These are phyloP conservation scores for Phalanger gymnotis DNA, from an alignment of 2,797 vertebrate genomes.

Conservation along the genomic window DNA sequence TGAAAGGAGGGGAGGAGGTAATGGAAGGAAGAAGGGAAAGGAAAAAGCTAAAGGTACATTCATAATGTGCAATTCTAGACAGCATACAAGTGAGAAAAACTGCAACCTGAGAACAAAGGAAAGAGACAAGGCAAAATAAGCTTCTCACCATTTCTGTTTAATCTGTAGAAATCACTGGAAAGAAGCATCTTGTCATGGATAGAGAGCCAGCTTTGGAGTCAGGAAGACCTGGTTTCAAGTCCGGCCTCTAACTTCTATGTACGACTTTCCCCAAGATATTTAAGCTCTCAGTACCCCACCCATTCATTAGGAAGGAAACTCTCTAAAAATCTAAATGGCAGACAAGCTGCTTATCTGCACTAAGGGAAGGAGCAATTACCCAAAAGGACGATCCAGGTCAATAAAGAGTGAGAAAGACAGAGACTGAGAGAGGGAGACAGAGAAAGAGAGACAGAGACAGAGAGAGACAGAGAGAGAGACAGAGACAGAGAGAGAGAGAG, in stretches of 20 bases:
- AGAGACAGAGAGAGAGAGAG: too few relatives aligned
- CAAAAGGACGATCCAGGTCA: background rate
- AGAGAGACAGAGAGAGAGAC: background rate
- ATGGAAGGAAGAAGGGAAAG: conserved; percentile 30
- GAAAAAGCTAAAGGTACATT: conserved; percentile 32
- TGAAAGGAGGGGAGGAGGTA: background rate
- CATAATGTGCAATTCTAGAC: background rate
- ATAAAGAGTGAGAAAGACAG: background rate
- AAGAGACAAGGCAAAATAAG: conserved; percentile 17
- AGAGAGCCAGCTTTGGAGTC: background rate
- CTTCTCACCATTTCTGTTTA: background rate
- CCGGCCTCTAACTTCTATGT: background rate
- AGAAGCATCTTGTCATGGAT: background rate
- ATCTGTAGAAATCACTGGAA: background rate
- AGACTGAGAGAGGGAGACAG: background rate
- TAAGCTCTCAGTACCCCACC: background rate
- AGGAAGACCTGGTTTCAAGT: background rate
- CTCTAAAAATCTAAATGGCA: background rate
- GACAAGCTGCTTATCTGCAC: background rate
- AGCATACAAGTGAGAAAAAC: background rate
- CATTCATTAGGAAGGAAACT: background rate
- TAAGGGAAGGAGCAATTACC: background rate
- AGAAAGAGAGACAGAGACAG: background rate
- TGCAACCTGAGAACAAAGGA: conserved; percentile 28
- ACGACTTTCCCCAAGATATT: background rate